Conservation (phyloP, 92 coral and sea anemone species). For the Anthopleura xanthogrammica region DNA sequence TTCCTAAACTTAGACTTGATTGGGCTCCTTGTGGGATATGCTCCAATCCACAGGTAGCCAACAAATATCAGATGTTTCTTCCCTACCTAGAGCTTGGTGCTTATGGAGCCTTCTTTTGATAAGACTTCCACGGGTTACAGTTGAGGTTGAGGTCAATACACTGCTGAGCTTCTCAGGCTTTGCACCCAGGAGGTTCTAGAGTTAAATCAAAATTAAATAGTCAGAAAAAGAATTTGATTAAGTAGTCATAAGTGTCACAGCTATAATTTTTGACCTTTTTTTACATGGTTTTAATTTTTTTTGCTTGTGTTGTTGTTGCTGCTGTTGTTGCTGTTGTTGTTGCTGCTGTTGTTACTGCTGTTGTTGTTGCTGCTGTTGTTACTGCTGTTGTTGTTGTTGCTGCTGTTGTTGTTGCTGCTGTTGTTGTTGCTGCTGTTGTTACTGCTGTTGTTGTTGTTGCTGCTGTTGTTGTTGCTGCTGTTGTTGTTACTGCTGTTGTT, state of each 20-base stretch:
- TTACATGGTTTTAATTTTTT: background rate
- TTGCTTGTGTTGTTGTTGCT: background rate
- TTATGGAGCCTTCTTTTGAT: conserved; percentile 64
- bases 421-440: background rate
- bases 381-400: background rate
- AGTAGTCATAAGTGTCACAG: background rate
- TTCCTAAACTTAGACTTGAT: background rate
- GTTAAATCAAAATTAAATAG: background rate
- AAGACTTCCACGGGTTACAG: conserved; percentile 67
- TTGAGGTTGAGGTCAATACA: conserved; percentile 68
- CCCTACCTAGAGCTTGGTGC: conserved; percentile 73
- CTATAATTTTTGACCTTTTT: background rate
- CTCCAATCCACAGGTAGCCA: conserved; percentile 1
- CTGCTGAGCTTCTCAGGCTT: conserved; percentile 56
- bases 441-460: background rate
- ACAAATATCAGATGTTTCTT: background rate
- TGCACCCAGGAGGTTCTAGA: conserved; percentile 66
- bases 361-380: background rate
- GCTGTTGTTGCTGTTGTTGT: background rate
- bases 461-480: background rate
- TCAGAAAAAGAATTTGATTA: background rate
- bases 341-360: background rate
- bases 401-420: background rate
- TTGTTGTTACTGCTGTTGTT: background rate
- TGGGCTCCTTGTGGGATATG: background rate